These are phyloP conservation scores for Elanoides forficatus DNA, from an alignment of 2,113 vertebrate species.

Conservation along the genomic window DNA sequence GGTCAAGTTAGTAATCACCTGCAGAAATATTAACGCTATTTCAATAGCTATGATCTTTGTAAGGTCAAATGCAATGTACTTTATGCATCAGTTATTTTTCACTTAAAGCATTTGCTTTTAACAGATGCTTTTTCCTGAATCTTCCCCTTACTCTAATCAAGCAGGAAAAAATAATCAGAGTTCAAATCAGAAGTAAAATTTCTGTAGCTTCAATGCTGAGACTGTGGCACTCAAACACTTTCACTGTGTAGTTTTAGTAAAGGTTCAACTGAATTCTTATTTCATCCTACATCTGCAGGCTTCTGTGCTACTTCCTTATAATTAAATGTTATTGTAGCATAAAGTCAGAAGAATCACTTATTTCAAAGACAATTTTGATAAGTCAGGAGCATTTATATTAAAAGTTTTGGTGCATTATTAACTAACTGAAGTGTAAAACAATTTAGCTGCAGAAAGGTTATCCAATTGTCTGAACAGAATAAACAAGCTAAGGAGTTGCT, in stretches of 20 bases:
- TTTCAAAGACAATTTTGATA: neutral
- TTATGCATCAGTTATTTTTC: neutral
- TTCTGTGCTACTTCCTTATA: neutral
- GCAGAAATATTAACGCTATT: conserved; percentile 11
- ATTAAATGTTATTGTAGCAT: neutral
- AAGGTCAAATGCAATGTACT: neutral
- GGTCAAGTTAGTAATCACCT: conserved; percentile 89
- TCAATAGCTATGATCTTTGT: neutral
- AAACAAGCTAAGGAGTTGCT: neutral
- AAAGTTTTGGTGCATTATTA: neutral
- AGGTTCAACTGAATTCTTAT: neutral
- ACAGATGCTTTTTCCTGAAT: neutral
- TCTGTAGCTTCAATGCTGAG: neutral
- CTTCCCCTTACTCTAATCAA: neutral
- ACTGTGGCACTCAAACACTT: neutral
- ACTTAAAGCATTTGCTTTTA: neutral
- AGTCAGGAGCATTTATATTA: neutral
- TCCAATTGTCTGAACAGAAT: neutral
- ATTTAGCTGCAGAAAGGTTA: neutral
- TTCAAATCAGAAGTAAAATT: neutral
- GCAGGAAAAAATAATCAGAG: neutral
- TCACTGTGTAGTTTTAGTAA: neutral
- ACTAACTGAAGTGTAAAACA: neutral
- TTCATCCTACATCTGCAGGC: neutral
- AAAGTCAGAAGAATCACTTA: neutral